Evolutionary conservation across 2,797 vertebrate species (phyloP).

Genomic region (Steatocranus sp.): DNA sequence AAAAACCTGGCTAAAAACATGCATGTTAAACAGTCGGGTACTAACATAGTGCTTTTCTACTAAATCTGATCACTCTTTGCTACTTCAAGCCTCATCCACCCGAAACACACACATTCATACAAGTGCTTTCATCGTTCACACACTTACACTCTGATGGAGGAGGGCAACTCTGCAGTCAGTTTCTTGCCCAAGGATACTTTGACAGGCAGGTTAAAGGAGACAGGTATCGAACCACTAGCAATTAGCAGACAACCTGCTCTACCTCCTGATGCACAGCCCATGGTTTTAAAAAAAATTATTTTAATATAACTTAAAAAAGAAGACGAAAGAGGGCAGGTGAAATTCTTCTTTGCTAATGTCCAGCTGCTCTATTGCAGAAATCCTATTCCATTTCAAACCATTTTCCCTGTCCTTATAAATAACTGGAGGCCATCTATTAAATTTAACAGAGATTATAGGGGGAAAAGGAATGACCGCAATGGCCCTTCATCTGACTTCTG

Average conservation of each 20-base stretch:
- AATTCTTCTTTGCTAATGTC: neutral
- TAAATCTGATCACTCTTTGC: neutral
- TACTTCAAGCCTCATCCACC: neutral
- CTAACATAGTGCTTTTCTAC: neutral
- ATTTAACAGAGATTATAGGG: neutral
- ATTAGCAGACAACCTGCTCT: neutral
- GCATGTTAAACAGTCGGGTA: neutral
- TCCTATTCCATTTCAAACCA: neutral
- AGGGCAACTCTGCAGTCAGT: neutral
- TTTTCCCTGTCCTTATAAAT: neutral
- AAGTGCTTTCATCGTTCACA: neutral
- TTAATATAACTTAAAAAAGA: neutral
- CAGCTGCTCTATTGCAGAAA: neutral
- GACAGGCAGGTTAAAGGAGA: neutral
- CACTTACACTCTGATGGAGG: neutral
- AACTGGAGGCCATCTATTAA: neutral
- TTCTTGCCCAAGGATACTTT: neutral
- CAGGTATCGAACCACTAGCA: neutral
- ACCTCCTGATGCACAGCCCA: neutral
- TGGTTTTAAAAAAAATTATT: neutral
- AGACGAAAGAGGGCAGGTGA: neutral
- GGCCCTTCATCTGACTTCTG: neutral
- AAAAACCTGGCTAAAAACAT: neutral
- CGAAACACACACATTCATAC: neutral
- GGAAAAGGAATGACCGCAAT: neutral